Percentiles rank a stretch among this genome's conserved stretches.
These are phyloP conservation scores for Phyllotis vaccarum DNA, from an alignment of 2,797 vertebrate genomes.

Conservation along the genomic window DNA sequence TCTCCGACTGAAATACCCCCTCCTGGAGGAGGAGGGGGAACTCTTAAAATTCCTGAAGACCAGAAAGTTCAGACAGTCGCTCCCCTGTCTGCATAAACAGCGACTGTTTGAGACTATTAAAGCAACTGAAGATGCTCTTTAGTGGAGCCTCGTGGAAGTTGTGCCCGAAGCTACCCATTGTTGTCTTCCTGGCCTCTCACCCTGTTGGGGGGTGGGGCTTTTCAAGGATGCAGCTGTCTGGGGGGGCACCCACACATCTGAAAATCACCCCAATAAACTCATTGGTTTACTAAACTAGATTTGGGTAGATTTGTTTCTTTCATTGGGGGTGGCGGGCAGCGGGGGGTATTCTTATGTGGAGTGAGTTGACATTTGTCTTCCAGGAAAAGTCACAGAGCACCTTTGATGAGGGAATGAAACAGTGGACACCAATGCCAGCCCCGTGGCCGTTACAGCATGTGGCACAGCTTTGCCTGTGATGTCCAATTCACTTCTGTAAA, in stretches of 20 bases:
- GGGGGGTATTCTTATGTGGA: not conserved
- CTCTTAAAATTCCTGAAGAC: not conserved
- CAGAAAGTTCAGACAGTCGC: not conserved
- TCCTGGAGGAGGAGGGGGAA: not conserved
- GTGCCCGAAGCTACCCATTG: not conserved
- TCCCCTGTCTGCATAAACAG: not conserved
- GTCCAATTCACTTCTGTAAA: not conserved
- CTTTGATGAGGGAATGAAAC: no score
- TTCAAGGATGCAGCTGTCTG: not conserved
- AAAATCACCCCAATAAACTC: not conserved
- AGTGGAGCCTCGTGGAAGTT: not conserved
- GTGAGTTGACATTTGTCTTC: not conserved
- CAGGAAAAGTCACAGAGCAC: not conserved
- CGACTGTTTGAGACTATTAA: rapidly evolving
- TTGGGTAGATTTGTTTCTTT: not conserved
- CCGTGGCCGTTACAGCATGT: rapidly evolving
- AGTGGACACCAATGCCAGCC: no score
- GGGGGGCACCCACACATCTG: not conserved
- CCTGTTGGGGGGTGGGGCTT: not conserved
- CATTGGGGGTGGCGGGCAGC: rapidly evolving
- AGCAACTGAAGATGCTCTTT: not conserved
- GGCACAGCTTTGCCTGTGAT: not conserved
- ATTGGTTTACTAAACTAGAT: not conserved
- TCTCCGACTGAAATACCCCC: not conserved
- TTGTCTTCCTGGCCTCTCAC: not conserved